Evolutionary conservation across 1,140 invertebrate genomes (phyloP), one percentile per base, ranked within the genome.

Genomic region (Drosophila melanogaster): DNA sequence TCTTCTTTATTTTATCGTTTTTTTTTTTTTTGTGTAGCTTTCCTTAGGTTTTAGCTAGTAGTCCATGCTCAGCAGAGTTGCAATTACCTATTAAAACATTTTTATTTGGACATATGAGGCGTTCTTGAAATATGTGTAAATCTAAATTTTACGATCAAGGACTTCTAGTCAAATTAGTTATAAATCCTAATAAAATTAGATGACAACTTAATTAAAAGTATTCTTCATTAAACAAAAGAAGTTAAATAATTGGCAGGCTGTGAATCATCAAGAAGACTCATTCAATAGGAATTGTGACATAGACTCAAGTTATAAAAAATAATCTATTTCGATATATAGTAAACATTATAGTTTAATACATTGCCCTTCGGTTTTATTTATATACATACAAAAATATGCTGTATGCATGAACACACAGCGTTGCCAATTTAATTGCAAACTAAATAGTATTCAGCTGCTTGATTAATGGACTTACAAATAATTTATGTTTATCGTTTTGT

Each of bases 31-130:
- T 75, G 51, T 65, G 46, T 66, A 75, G 73, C 60, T 76, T 78
- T 64, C 24, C 65, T 71, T 81, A 72, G 47, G 51, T 73, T 73
- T 73, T 69, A 87, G 84, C 83, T 87, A 87, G 67, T 89, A 87
- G 83, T 89, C 76, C 83, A 73, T 89, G 84, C 83, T 87, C 84
- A 83, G 83, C 84, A 83, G 70, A 76, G 58, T 76, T 59, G 54
- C 70, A 61, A 47, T 76, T 78, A 73, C 81, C 75, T 73, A 35
- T 77, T 66, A 77, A 55, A 77, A 77, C 77, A 77, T 60, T 72
- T 57, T 49, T 58, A 24, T 26, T 19, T 30, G 70, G 66, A 69
- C 26, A 54, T 46, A 46, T 64, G 30, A 57, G 35, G 44, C 41
- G 46, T 59, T 59, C 14, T 41, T 72, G 54, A 59, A 62, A 61